A percentile compares a stretch with the other conserved stretches of the same genome.
phyloP scores from a whole-genome alignment of 2,797 vertebrate species.

The Catamblyrhynchus diadema region DNA sequence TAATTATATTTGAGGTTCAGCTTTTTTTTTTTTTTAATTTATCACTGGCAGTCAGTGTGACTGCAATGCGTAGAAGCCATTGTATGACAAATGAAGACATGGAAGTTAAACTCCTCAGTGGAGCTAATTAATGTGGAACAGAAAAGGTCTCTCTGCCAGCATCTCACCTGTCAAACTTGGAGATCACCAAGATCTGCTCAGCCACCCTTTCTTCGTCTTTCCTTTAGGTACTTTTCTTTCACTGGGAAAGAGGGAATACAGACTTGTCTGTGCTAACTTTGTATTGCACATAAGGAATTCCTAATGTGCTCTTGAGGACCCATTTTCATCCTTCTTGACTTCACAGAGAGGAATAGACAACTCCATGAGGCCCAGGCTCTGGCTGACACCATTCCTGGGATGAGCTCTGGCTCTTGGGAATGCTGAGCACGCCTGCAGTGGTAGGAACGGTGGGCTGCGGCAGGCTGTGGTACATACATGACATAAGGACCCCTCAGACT shows the following conservation, averaged over 20 bases:
- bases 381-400: background rate
- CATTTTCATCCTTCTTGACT: background rate
- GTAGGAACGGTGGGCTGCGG: background rate
- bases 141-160: background rate
- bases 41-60: background rate
- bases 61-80: background rate
- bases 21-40: background rate
- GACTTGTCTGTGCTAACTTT: background rate
- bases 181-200: background rate
- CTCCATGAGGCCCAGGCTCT: background rate
- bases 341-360: background rate
- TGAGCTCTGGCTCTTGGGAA: background rate
- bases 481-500: background rate
- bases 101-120: background rate
- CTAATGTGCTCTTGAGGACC: background rate
- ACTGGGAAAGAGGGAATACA: background rate
- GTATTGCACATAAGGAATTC: background rate
- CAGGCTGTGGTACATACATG: fast-evolving
- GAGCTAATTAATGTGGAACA: background rate
- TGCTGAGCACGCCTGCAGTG: background rate
- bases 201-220: background rate
- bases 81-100: background rate
- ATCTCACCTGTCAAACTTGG: background rate
- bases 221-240: background rate
- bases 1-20: background rate